phyloP scores from a whole-genome alignment of 2,797 vertebrate genomes.

The Chelidonichthys spinosus region DNA sequence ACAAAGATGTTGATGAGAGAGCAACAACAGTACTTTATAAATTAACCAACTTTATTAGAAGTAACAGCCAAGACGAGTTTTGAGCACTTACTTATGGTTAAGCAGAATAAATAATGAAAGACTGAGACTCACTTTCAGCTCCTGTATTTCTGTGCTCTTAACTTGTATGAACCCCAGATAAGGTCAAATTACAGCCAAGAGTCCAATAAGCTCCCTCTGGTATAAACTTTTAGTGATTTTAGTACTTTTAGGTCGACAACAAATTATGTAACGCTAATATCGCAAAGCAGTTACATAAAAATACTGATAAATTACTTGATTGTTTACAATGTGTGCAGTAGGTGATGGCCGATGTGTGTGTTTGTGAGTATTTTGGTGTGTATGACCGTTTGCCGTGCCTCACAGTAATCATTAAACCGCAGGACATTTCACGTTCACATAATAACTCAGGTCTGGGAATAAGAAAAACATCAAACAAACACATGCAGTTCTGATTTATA shows the following conservation, averaged over 20 bases:
- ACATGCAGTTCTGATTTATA: not conserved
- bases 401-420: conserved; percentile 7
- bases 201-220: not conserved
- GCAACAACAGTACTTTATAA: too few relatives aligned
- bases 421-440: not conserved
- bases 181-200: not conserved
- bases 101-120: too few relatives aligned
- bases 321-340: not conserved
- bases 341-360: not conserved
- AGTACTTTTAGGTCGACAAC: not conserved
- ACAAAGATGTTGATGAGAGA: not conserved
- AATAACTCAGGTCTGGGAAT: not conserved
- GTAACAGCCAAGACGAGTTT: too few relatives aligned
- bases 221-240: not conserved
- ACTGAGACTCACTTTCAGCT: too few relatives aligned
- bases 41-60: too few relatives aligned
- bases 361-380: not conserved
- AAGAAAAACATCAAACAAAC: not conserved
- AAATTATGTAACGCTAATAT: not conserved
- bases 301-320: not conserved
- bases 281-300: not conserved
- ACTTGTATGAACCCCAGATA: too few relatives aligned
- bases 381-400: not conserved
- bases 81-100: too few relatives aligned
- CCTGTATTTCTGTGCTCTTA: too few relatives aligned